phyloP scores from a whole-genome alignment of 2,113 vertebrate genomes.

The Agelaius phoeniceus region DNA sequence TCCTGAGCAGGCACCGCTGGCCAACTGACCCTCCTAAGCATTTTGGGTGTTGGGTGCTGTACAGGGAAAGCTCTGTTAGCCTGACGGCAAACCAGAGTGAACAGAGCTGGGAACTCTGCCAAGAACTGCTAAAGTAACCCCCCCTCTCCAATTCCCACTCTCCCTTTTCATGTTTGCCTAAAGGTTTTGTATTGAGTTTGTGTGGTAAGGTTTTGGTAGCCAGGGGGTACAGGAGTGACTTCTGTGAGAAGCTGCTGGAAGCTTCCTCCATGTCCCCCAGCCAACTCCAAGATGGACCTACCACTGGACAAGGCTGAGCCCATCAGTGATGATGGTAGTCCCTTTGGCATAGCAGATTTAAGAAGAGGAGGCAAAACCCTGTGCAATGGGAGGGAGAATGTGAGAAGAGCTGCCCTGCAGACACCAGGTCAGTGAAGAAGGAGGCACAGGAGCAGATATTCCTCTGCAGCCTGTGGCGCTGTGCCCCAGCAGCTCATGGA shows the following conservation, averaged over 20 bases:
- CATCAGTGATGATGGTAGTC: not conserved
- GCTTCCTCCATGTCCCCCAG: not conserved
- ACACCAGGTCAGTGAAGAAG: not conserved
- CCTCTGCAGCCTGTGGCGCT: not conserved
- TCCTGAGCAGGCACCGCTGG: accelerated
- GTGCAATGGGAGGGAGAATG: not conserved
- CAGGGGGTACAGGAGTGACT: not conserved
- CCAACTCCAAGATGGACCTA: not conserved
- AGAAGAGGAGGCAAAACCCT: not conserved
- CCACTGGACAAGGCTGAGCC: not conserved
- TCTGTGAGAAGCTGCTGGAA: not conserved
- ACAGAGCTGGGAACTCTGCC: not conserved
- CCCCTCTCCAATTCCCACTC: not conserved
- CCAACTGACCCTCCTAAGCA: not conserved
- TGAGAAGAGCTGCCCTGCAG: not conserved
- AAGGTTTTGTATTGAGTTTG: not conserved
- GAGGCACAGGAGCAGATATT: not conserved
- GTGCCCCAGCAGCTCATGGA: not conserved
- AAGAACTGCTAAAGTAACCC: not conserved
- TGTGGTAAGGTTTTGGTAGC: not conserved
- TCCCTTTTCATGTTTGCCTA: not conserved
- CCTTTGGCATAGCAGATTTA: not conserved
- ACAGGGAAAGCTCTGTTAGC: not conserved
- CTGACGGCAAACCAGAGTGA: not conserved
- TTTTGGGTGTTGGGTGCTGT: not conserved